Base-by-base conservation (phyloP, 2,888 invertebrate genomes). In the Rugalucina vietnamica region DNA sequence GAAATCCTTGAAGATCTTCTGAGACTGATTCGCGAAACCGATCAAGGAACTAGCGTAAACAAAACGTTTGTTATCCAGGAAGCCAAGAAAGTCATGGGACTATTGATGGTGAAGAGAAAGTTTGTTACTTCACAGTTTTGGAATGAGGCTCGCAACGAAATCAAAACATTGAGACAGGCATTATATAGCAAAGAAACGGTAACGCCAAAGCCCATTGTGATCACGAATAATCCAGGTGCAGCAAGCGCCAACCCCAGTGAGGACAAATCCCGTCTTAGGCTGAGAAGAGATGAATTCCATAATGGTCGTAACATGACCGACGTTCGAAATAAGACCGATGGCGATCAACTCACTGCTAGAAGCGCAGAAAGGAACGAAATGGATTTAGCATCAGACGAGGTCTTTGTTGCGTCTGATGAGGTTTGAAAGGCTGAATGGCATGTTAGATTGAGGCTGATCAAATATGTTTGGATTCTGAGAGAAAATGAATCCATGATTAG, bases 1-100 rank as follows among this genome's bases (percentile, higher is more conserved):
- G 72, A 72, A 37, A 29, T 24, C 39, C 12, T 72, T 43, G 72
- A 72, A 72, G 72, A 72, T 2, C 3, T 72, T 1, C 39, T 72
- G 29, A 72, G 39, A 34, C 29, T 72, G 29, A 2, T 10, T 10
- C 12, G 10, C 1, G 65, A 65, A 65, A 21, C 54, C 4, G 54
- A 54, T n/a, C 14, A 54, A 21, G 21, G 4, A 54, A 21, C 65
- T 18, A 65, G 18, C 4, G 57, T 10, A 57, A 65, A 65, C 21
- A 34, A 3, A 34, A 65, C 5, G 8, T 34, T 21, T 65, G 65
- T 65, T 18, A 5, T 12, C 3, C 1, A 27, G 1, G 24, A 65
- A 34, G 65, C 34, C 4, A 32, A 34, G 1, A 65, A 65, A 18
- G 34, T 65, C 34, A 65, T 4, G 21, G 1, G 34, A 5, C 3